Evolutionary conservation across 1,140 invertebrate genomes (phyloP).

Genomic region (Coenobita brevimanus): DNA sequence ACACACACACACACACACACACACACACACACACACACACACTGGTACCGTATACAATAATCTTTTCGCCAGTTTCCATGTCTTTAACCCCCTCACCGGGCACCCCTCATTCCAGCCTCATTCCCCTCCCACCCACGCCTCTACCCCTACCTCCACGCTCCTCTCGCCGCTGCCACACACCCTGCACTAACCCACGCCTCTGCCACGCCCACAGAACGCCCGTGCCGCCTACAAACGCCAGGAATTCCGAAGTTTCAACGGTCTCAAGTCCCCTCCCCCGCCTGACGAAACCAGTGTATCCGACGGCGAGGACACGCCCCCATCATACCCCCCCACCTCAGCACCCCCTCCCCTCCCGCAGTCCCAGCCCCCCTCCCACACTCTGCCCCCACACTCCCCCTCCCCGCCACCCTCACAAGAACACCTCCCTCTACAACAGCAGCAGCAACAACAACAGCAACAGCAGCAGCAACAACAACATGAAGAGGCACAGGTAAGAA

Average conservation of each 20-base stretch:
- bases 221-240: constrained; percentile 92
- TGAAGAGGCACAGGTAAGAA: constrained; percentile 31
- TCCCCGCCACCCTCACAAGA: constrained; percentile 45
- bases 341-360: neutral
- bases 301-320: constrained; percentile 54
- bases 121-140: neutral
- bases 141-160: neutral
- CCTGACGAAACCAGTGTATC: constrained; percentile 70
- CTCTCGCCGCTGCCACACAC: neutral
- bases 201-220: constrained; percentile 79
- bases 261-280: constrained; percentile 63
- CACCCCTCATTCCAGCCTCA: neutral
- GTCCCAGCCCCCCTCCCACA: constrained; percentile 22
- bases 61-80: neutral
- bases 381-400: neutral
- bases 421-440: constrained; percentile 51
- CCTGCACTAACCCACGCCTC: neutral
- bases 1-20: neutral
- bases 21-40: neutral
- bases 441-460: constrained; percentile 56
- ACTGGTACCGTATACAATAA: too few relatives aligned
- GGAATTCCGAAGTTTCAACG: constrained; percentile 71
- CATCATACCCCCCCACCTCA: constrained; percentile 9
- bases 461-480: constrained; percentile 58
- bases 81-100: neutral